Percentiles rank a stretch among this genome's conserved stretches.
phyloP scores from a whole-genome alignment of 2,888 invertebrate species.

The Erynnis tages region DNA sequence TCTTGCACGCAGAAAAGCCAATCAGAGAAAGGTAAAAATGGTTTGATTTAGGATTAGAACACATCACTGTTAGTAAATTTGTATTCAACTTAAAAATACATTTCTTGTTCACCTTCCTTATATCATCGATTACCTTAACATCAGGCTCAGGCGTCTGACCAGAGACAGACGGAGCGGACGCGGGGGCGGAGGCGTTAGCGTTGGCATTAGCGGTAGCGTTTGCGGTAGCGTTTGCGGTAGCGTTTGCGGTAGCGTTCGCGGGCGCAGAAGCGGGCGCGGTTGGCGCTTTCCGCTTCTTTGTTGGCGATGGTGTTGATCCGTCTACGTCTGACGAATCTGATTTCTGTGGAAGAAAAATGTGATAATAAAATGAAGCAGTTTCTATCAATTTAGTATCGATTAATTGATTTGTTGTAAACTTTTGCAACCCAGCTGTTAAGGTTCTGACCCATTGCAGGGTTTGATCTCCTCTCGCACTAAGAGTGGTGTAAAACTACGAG shows the following conservation, averaged over 20 bases:
- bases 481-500: too few species aligned
- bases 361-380: neutral
- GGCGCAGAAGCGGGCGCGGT: neutral
- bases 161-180: conserved; percentile 42
- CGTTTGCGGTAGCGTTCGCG: conserved; percentile 32
- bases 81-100: too few species aligned
- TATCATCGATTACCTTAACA: conserved; percentile 56
- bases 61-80: too few species aligned
- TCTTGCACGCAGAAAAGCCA: too few species aligned
- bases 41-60: too few species aligned
- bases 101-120: too few species aligned
- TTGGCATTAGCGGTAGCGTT: conserved; percentile 36
- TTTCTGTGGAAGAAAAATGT: conserved; percentile 46
- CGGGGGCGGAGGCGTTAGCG: conserved; percentile 30
- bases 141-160: conserved; percentile 49
- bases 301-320: conserved; percentile 49
- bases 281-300: conserved; percentile 14
- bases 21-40: too few species aligned
- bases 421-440: too few species aligned
- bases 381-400: too few species aligned
- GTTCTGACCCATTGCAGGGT: too few species aligned
- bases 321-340: conserved; percentile 74
- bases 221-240: conserved; percentile 47
- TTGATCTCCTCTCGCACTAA: too few species aligned
- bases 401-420: too few species aligned